A percentile compares a stretch with the other conserved stretches of the same genome.
Conservation (phyloP, 2,888 invertebrate genomes). For the Amiota minor region DNA sequence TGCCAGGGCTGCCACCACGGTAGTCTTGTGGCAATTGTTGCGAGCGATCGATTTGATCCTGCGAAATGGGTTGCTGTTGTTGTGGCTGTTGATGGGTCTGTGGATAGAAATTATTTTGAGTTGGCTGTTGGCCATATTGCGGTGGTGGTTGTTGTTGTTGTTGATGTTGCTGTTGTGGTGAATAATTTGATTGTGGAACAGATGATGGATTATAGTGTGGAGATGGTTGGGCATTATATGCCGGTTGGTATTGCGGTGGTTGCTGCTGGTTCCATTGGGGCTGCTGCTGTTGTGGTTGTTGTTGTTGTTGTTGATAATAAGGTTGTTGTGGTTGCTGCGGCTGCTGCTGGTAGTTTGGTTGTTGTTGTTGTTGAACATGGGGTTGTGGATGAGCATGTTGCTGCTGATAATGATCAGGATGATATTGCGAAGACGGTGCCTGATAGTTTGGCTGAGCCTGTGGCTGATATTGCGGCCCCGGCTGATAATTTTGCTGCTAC, state of each 20-base stretch:
- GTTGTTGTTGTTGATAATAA: constrained; percentile 54
- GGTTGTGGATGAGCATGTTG: constrained; percentile 41
- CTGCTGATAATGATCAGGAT: constrained; percentile 41
- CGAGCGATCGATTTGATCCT: constrained; percentile 63
- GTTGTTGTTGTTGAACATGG: constrained; percentile 50
- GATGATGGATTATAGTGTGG: constrained; percentile 46
- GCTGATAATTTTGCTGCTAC: constrained; percentile 62
- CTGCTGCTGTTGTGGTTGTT: constrained; percentile 40
- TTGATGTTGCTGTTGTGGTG: constrained; percentile 52
- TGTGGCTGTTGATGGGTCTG: constrained; percentile 63
- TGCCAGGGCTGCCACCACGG: constrained; percentile 75
- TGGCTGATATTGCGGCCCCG: constrained; percentile 50
- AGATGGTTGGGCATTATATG: constrained; percentile 48
- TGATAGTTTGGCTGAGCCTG: constrained; percentile 41
- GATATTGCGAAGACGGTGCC: constrained; percentile 36
- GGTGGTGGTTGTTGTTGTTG: constrained; percentile 61
- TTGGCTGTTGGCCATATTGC: constrained; percentile 57
- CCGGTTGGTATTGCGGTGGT: constrained; percentile 35
- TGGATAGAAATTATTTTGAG: constrained; percentile 73
- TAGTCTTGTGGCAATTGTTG: constrained; percentile 57
- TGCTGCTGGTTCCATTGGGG: constrained; percentile 57
- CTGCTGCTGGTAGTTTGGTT: constrained; percentile 44
- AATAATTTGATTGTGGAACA: constrained; percentile 47
- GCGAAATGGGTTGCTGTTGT: constrained; percentile 57
- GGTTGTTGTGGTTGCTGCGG: constrained; percentile 48